phyloP scores from a whole-genome alignment of 2,888 invertebrate genomes.

The Spisula solida region DNA sequence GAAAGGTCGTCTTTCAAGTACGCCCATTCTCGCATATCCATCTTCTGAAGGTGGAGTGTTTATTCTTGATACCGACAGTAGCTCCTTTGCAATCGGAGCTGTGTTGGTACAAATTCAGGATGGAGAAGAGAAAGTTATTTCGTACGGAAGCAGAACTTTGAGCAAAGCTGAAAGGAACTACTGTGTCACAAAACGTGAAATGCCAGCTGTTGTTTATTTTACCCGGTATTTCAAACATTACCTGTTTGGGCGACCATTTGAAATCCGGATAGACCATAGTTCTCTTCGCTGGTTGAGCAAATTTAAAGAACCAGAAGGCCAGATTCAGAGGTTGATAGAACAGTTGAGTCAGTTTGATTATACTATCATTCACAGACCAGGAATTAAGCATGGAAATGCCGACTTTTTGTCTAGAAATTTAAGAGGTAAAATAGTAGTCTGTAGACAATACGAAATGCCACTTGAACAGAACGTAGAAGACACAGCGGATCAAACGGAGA shows the following conservation, averaged over 20 bases:
- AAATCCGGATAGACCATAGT: not conserved
- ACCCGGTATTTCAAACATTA: constrained; percentile 22
- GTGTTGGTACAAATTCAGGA: constrained; percentile 22
- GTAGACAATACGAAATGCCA: no score
- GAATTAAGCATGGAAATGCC: no score
- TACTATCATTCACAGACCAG: no score
- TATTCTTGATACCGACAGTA: constrained; percentile 16
- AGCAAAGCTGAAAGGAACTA: not conserved
- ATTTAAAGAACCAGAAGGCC: no score
- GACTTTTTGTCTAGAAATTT: no score
- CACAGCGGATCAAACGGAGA: no score
- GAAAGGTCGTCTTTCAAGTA: not conserved
- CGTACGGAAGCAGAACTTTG: constrained; percentile 22
- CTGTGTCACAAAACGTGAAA: constrained; percentile 15
- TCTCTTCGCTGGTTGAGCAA: no score
- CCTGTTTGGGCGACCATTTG: not conserved
- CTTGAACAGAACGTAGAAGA: no score
- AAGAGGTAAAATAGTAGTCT: no score
- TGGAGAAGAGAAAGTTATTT: constrained; percentile 28
- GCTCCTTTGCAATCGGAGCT: constrained; percentile 16
- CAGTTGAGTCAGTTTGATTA: no score
- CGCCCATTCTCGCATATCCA: constrained; percentile 4
- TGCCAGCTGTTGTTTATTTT: constrained; percentile 14
- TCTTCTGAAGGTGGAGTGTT: not conserved
- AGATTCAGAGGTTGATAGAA: no score